phyloP scores from a whole-genome alignment of 2,888 invertebrate species.

The Drosophila robusta region DNA sequence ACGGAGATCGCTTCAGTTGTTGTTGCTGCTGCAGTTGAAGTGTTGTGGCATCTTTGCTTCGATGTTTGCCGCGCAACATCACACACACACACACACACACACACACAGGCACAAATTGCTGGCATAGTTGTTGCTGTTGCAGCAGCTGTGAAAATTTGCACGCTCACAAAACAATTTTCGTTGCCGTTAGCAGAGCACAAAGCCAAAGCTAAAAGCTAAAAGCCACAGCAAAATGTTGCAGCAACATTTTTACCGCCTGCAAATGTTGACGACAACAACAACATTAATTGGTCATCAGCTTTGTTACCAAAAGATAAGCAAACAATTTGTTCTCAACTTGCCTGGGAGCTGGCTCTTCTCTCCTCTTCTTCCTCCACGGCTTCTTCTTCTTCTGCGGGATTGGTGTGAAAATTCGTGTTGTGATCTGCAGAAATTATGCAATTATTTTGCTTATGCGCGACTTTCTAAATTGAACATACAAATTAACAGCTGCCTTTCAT shows the following conservation, averaged over 20 bases:
- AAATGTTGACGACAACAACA: conserved; percentile 57
- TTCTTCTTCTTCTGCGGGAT: neutral
- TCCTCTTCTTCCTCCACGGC: neutral
- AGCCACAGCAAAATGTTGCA: conserved; percentile 59
- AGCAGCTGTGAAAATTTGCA: conserved; percentile 80
- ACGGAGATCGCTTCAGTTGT: conserved; percentile 23
- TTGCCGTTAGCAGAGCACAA: conserved; percentile 70
- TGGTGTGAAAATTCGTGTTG: conserved; percentile 60
- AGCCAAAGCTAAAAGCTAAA: conserved; percentile 22
- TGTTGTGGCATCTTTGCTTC: conserved; percentile 54
- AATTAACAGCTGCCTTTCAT: conserved; percentile 43
- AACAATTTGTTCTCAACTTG: conserved; percentile 65
- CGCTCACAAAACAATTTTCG: conserved; percentile 75
- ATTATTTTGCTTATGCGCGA: conserved; percentile 67
- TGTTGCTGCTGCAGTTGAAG: conserved; percentile 38
- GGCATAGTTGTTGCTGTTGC: conserved; percentile 68
- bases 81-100: conserved; percentile 40
- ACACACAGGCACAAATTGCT: conserved; percentile 59
- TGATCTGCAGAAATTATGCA: conserved; percentile 62
- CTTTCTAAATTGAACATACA: conserved; percentile 70
- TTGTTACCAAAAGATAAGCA: conserved; percentile 69
- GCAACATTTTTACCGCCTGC: conserved; percentile 69
- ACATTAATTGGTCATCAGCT: conserved; percentile 82
- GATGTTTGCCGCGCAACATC: conserved; percentile 65
- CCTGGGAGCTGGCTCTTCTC: conserved; percentile 24